These are phyloP conservation scores for Lepus townsendii DNA, from an alignment of 2,797 vertebrate species.

Conservation along the genomic window DNA sequence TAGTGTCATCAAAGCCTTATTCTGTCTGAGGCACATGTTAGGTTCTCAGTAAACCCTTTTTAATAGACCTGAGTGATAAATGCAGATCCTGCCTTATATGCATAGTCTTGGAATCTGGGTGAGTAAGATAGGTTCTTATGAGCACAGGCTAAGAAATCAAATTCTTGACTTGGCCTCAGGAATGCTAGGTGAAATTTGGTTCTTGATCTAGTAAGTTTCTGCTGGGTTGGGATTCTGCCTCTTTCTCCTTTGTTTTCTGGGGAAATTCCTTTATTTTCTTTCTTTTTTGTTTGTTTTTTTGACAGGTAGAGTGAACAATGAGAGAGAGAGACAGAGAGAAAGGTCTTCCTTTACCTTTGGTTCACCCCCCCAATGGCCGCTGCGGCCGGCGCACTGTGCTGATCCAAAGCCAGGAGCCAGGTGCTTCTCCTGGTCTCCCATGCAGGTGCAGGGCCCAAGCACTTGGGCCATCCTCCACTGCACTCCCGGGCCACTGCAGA, in stretches of 20 bases:
- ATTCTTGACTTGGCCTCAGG: background rate
- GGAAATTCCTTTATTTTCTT: background rate
- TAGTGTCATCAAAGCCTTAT: background rate
- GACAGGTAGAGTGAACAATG: too few relatives aligned
- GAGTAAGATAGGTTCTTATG: background rate
- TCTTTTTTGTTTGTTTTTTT: too few relatives aligned
- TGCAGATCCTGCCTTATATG: background rate
- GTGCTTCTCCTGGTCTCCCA: too few relatives aligned
- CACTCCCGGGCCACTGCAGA: too few relatives aligned
- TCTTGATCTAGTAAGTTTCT: background rate
- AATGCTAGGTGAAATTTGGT: background rate
- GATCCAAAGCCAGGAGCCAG: too few relatives aligned
- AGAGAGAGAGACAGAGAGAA: too few relatives aligned
- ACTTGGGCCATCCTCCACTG: too few relatives aligned
- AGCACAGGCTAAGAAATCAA: background rate
- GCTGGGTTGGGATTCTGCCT: background rate
- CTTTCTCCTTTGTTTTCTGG: background rate
- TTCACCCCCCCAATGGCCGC: too few relatives aligned
- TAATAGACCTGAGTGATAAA: background rate
- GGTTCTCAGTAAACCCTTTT: background rate
- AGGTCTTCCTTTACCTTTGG: too few relatives aligned
- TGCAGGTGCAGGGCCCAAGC: too few relatives aligned
- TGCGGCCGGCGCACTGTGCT: too few relatives aligned
- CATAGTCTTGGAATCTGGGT: too few relatives aligned
- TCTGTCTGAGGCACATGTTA: background rate